A percentile compares a stretch with the other conserved stretches of the same genome.
phyloP scores from a whole-genome alignment of 2,113 vertebrate species.

The Orientallactaga bullata region DNA sequence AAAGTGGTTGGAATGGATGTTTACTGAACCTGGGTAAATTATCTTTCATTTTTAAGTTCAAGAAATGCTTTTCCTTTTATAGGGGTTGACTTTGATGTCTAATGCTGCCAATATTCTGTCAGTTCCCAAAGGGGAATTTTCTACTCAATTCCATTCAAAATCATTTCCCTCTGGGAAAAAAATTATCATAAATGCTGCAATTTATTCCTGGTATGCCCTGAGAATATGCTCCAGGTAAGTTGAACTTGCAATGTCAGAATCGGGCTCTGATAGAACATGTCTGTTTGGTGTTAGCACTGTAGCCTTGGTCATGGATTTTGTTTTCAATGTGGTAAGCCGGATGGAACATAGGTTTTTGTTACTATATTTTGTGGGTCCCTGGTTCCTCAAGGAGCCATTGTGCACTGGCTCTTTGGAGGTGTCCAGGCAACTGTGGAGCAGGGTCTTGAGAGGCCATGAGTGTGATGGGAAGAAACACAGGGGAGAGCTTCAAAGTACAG shows the following conservation, averaged over 20 bases:
- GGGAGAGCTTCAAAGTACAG: too few species aligned
- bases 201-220: constrained; percentile 62
- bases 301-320: background rate
- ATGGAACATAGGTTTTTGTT: background rate
- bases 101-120: constrained; percentile 71
- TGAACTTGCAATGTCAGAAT: constrained; percentile 10
- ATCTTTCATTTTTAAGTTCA: constrained; percentile 73
- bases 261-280: constrained; percentile 38
- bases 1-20: constrained; percentile 50
- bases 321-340: constrained; percentile 48
- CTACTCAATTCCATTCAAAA: constrained; percentile 72
- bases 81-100: constrained; percentile 73
- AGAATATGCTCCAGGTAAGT: constrained; percentile 63
- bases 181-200: constrained; percentile 77
- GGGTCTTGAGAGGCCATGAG: too few species aligned
- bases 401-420: too few species aligned
- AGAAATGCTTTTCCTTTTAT: constrained; percentile 50
- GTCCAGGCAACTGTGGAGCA: too few species aligned
- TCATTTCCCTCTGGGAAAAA: constrained; percentile 64
- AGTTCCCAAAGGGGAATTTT: constrained; percentile 69
- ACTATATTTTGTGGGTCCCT: too few species aligned
- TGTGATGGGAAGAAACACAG: too few species aligned
- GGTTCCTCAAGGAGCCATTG: too few species aligned
- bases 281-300: constrained; percentile 17
- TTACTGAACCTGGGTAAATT: constrained; percentile 65